phyloP scores from a whole-genome alignment of 2,113 vertebrate species.

The Thermophis baileyi region DNA sequence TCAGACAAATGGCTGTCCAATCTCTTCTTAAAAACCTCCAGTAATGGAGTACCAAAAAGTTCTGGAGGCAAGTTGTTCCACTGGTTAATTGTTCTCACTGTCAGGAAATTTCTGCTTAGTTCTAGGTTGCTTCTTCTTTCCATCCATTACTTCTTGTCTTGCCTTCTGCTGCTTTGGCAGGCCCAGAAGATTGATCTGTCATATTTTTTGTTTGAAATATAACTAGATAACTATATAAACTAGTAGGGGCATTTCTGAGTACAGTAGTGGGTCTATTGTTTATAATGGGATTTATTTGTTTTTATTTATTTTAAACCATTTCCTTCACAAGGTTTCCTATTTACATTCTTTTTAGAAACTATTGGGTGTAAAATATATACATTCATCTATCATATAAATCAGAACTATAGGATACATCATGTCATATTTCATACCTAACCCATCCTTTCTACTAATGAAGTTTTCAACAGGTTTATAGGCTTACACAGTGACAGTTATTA shows the following conservation, averaged over 20 bases:
- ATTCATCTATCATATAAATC: neutral
- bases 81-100: neutral
- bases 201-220: neutral
- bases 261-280: neutral
- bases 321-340: neutral
- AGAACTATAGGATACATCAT: neutral
- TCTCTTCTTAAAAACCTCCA: neutral
- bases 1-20: neutral
- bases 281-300: neutral
- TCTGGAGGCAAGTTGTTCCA: neutral
- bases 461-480: neutral
- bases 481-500: neutral
- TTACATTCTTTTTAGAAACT: neutral
- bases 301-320: neutral
- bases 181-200: neutral
- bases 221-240: neutral
- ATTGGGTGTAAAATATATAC: neutral
- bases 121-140: neutral
- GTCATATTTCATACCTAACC: neutral
- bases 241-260: neutral
- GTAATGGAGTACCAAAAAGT: neutral
- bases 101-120: neutral
- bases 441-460: neutral
- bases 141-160: neutral
- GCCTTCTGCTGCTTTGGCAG: neutral